Evolutionary conservation across 2,888 invertebrate genomes (phyloP), one percentile per base, ranked within the genome.

Genomic region (Diplazon laetatorius): DNA sequence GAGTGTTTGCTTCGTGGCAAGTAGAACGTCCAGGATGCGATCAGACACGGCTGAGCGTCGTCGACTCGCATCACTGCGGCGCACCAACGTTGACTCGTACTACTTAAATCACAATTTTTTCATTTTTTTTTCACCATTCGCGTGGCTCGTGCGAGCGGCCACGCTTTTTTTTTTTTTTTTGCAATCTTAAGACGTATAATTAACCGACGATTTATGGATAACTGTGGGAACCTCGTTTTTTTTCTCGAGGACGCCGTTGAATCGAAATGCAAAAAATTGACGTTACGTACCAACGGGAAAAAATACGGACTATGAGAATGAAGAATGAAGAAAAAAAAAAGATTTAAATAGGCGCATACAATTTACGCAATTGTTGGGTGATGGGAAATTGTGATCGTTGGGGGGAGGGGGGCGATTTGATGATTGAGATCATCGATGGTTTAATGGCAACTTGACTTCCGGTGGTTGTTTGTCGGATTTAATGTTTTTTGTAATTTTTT

Each of bases 41-140:
- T 79, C 78, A 57, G 78, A 63, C 76, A 30, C 30, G 80, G 71
- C 85, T 78, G 84, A 82, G 81, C 62, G 39, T 57, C 81, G 62
- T 16, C 63, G 76, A 81, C 50, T 79, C 78, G 82, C 14, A 65
- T 22, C 65, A 70, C 78, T 74, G 69, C 42, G 14, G 55, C 3
- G 46, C 55, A 2, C 55, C 2, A 20, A 1, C 73, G 60, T 68
- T 57, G 63, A 69, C 52, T 70, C 18, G 65, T 73, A 78, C 80
- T 59, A 82, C 83, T 84, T 66, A 69, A 22, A 16, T 20, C 25
- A 57, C 44, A n/a, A 55, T 44, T 18, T 48, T 42, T 6, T 4
- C 50, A 5, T n/a, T n/a, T n/a, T n/a, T n/a, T n/a, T n/a, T n/a
- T n/a, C n/a, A n/a, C n/a, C 18, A 18, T 1, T 46, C 30, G 37